These are phyloP conservation scores for Urocitellus parryii DNA, from an alignment of 2,113 vertebrate genomes.

Conservation along the genomic window DNA sequence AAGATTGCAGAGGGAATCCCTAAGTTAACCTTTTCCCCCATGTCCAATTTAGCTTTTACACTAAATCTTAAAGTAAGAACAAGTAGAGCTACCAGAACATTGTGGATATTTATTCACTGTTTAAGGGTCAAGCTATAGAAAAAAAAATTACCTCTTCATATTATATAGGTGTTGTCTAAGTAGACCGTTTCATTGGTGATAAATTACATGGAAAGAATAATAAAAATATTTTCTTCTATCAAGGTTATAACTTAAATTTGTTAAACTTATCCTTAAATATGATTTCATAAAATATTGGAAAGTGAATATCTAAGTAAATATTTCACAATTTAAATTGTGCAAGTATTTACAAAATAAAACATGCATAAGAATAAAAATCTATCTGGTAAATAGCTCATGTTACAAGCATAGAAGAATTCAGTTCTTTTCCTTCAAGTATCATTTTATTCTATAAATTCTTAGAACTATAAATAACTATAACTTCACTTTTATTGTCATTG, in stretches of 20 bases:
- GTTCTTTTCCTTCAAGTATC: not conserved
- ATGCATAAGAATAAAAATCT: not conserved
- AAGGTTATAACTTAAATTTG: not conserved
- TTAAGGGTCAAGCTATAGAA: not conserved
- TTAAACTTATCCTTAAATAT: not conserved
- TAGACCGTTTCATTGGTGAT: not conserved
- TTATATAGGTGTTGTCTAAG: not conserved
- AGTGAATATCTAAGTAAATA: not conserved
- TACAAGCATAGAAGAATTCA: not conserved
- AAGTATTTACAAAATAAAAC: not conserved
- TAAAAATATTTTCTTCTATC: conserved; percentile 25
- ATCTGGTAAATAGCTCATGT: not conserved
- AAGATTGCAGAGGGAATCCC: not conserved
- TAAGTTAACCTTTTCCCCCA: not conserved
- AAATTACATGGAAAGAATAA: not conserved
- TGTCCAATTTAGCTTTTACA: not conserved
- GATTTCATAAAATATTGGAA: not conserved
- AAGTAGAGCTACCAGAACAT: not conserved
- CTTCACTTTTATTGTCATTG: not conserved
- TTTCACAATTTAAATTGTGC: not conserved
- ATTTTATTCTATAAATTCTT: not conserved
- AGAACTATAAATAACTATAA: not conserved
- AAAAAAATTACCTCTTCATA: not conserved
- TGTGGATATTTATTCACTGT: not conserved
- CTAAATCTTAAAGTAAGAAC: not conserved